phyloP scores from a whole-genome alignment of 2,797 vertebrate genomes.

The Eulemur mongoz region DNA sequence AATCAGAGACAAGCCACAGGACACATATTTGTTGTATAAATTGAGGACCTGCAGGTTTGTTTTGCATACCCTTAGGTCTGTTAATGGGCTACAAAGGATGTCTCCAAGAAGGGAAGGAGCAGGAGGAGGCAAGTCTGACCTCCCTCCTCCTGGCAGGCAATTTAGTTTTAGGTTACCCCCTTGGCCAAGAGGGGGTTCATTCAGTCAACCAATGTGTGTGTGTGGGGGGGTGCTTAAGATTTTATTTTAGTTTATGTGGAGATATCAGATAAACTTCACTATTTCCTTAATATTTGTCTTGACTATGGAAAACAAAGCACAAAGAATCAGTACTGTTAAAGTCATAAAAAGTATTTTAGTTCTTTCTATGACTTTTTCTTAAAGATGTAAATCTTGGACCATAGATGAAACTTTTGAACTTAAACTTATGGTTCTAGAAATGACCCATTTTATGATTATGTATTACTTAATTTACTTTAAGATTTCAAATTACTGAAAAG shows the following conservation, averaged over 20 bases:
- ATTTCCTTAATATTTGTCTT: not conserved
- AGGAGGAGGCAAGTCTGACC: no score
- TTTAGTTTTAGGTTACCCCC: no score
- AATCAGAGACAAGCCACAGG: no score
- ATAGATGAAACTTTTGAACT: not conserved
- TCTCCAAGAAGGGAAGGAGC: no score
- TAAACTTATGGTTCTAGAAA: not conserved
- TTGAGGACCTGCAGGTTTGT: no score
- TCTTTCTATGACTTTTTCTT: not conserved
- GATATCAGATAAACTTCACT: not conserved
- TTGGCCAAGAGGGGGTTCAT: no score
- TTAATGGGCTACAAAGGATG: no score
- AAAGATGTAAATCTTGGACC: not conserved
- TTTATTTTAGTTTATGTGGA: not conserved
- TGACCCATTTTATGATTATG: not conserved
- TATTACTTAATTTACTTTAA: not conserved
- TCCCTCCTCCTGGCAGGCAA: no score
- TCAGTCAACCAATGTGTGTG: no score
- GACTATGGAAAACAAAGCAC: not conserved
- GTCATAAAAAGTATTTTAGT: not conserved
- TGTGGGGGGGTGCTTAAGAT: no score
- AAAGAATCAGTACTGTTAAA: not conserved
- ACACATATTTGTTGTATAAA: no score
- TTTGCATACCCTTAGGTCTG: no score
- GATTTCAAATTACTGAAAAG: not conserved